Conservation (phyloP, 2,113 vertebrate species). For the Archocentrus centrarchus region DNA sequence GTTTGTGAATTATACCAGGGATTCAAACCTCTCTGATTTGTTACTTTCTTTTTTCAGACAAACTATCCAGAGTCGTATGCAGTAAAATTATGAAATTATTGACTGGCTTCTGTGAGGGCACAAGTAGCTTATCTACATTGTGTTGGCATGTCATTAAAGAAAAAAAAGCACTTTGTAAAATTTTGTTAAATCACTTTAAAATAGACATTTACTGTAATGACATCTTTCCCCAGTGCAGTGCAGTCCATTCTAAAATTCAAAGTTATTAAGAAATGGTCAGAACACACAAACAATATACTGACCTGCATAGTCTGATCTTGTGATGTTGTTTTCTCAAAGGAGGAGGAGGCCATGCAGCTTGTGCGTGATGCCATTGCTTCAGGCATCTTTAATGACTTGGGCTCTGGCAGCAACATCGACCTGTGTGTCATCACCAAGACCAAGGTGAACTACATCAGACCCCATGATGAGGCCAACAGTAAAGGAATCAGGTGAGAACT, state of each 20-base stretch:
- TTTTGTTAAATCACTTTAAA: not conserved
- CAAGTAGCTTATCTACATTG: no score
- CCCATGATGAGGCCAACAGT: slow-evolving; percentile 90
- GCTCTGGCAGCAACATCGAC: slow-evolving; percentile 96
- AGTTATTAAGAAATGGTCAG: not conserved
- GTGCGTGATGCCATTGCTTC: slow-evolving; percentile 95
- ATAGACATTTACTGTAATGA: not conserved
- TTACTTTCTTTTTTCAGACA: no score
- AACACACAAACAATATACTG: not conserved
- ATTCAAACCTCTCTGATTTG: no score
- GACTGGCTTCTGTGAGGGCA: no score
- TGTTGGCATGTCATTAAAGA: not conserved
- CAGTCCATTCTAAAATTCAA: not conserved
- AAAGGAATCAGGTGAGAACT: slow-evolving; percentile 90
- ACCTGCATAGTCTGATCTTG: not conserved
- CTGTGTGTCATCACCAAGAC: slow-evolving; percentile 93
- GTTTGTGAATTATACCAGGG: no score
- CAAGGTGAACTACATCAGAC: slow-evolving; percentile 93
- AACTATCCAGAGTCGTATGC: no score
- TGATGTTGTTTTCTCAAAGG: slow-evolving; percentile 74
- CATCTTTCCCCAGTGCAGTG: not conserved
- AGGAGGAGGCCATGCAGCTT: slow-evolving; percentile 91
- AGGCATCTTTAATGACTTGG: slow-evolving; percentile 95
- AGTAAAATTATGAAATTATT: no score
- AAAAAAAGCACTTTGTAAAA: not conserved